Evolutionary conservation across 2,797 vertebrate genomes (phyloP).

Genomic region (Myoxocephalus aenaeus): DNA sequence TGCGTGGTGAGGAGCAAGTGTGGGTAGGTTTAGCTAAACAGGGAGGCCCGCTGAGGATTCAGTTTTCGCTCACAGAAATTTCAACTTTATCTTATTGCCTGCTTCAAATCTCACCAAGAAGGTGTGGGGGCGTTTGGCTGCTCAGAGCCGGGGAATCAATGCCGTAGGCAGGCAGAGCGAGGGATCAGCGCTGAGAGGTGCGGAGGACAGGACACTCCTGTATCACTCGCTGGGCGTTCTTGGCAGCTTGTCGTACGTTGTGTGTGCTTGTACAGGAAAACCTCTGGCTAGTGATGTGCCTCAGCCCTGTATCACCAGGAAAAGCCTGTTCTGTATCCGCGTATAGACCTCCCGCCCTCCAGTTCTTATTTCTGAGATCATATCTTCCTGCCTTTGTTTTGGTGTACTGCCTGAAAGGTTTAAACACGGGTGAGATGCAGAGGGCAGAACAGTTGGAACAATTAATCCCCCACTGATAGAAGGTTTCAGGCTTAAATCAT

Average conservation of each 20-base stretch:
- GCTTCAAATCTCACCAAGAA: constrained; percentile 62
- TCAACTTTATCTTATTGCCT: constrained; percentile 57
- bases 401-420: constrained; percentile 14
- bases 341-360: constrained; percentile 35
- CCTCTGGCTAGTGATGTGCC: constrained; percentile 34
- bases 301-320: constrained; percentile 27
- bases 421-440: constrained; percentile 17
- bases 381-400: constrained; percentile 34
- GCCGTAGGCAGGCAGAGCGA: constrained; percentile 63
- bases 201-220: constrained; percentile 55
- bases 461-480: constrained; percentile 13
- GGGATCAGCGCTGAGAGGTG: constrained; percentile 49
- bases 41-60: constrained; percentile 60
- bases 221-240: constrained; percentile 56
- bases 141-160: constrained; percentile 61
- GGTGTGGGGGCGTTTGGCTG: constrained; percentile 68
- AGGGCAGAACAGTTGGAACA: constrained; percentile 20
- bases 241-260: constrained; percentile 62
- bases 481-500: constrained; percentile 6
- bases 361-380: constrained; percentile 26
- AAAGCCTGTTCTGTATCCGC: constrained; percentile 32
- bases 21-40: constrained; percentile 58
- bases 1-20: constrained; percentile 48
- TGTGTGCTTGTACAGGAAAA: constrained; percentile 18
- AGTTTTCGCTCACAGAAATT: constrained; percentile 45